A percentile compares a stretch with the other conserved stretches of the same genome.
Conservation (phyloP, 2,113 vertebrate genomes). For the Sitta europaea region DNA sequence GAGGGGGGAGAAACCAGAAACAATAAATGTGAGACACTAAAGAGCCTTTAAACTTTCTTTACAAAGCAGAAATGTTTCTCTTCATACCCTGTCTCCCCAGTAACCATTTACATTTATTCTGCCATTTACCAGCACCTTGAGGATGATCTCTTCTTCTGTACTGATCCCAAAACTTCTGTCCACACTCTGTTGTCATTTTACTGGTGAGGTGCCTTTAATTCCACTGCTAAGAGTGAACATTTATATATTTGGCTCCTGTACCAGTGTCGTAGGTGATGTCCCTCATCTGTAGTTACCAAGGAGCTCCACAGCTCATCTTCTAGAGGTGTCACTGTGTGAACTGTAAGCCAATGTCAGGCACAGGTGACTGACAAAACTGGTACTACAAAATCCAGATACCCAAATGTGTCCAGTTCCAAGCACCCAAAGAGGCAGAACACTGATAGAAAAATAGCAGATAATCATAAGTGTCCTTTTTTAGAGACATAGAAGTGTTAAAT, state of each 20-base stretch:
- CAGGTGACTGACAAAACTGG: neutral
- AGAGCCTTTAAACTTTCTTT: neutral
- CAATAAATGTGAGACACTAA: neutral
- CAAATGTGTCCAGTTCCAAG: neutral
- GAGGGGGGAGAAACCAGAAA: neutral
- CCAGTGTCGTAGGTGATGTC: neutral
- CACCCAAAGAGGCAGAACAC: neutral
- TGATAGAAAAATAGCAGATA: neutral
- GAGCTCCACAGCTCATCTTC: neutral
- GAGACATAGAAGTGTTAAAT: neutral
- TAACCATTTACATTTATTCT: neutral
- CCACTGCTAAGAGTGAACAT: neutral
- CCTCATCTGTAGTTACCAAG: neutral
- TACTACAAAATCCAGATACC: neutral
- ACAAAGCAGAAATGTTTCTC: neutral
- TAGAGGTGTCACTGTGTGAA: neutral
- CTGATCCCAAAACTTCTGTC: neutral
- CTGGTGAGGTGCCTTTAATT: neutral
- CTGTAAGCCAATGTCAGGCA: neutral
- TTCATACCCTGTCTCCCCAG: rapidly evolving
- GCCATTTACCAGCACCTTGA: neutral
- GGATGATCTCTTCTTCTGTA: neutral
- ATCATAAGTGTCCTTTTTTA: neutral
- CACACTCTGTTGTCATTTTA: neutral
- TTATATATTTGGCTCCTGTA: neutral